Evolutionary conservation across 2,888 invertebrate species (phyloP).

Genomic region (Phengaris alcon): DNA sequence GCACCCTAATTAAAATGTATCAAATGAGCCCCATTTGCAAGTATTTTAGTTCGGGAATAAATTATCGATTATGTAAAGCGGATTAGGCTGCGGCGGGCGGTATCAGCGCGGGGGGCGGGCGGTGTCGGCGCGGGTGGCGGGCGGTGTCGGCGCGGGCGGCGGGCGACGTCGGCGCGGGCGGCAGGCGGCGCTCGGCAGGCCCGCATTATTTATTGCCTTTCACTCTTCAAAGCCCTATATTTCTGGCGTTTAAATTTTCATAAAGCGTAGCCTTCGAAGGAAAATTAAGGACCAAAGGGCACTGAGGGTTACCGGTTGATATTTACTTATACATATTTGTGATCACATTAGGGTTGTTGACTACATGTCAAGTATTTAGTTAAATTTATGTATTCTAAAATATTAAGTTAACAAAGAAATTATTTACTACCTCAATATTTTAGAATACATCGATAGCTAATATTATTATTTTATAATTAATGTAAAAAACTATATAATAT

Average conservation of each 20-base stretch:
- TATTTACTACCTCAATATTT: no score
- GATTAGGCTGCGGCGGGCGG: not conserved
- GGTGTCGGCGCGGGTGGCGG: not conserved
- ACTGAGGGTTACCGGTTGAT: not conserved
- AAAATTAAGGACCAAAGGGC: not conserved
- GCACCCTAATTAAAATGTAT: not conserved
- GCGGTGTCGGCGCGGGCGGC: not conserved
- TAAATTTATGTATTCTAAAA: no score
- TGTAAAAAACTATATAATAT: no score
- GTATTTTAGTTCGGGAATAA: slow-evolving; percentile 13
- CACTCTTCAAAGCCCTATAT: slow-evolving; percentile 1
- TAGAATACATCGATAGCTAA: no score
- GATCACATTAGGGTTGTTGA: no score
- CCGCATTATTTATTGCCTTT: slow-evolving; percentile 23
- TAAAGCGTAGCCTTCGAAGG: slow-evolving; percentile 5
- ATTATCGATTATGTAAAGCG: slow-evolving; percentile 20
- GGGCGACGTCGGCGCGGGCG: not conserved
- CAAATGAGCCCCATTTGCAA: not conserved
- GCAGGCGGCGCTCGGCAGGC: not conserved
- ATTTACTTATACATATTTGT: not conserved
- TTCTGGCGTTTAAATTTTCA: slow-evolving; percentile 20
- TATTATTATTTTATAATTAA: no score
- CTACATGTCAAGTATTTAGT: no score
- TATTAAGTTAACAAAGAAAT: no score
- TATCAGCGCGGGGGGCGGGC: not conserved